These are phyloP conservation scores for Euschistus heros DNA, from an alignment of 1,140 invertebrate species.

Conservation along the genomic window DNA sequence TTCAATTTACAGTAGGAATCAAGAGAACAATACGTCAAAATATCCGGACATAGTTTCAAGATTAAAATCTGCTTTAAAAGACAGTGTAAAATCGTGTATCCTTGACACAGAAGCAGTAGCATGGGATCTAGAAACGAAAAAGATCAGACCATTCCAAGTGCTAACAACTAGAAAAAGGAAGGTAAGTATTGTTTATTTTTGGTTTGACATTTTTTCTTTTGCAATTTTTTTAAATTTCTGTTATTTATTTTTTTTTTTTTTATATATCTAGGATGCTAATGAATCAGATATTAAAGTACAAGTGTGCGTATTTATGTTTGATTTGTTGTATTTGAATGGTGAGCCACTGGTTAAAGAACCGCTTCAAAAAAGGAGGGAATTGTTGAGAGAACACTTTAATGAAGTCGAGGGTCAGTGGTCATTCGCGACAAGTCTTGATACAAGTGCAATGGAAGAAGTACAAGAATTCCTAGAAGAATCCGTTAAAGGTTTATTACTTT, in stretches of 20 bases:
- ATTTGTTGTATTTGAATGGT: conserved; percentile 91
- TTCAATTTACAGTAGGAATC: conserved; percentile 89
- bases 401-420: conserved; percentile 74
- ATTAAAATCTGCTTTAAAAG: conserved; percentile 48
- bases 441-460: conserved; percentile 81
- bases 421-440: conserved; percentile 78
- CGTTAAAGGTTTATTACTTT: conserved; percentile 70
- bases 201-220: conserved; percentile 13
- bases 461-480: conserved; percentile 90
- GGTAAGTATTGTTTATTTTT: conserved; percentile 37
- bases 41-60: conserved; percentile 91
- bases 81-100: conserved; percentile 70
- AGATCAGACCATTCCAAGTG: conserved; percentile 95
- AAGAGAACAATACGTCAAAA: conserved; percentile 95
- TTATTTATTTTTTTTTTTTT: conserved; percentile 17
- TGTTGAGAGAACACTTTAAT: conserved; percentile 65
- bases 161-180: conserved; percentile 93
- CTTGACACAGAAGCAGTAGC: conserved; percentile 96
- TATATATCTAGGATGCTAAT: conserved; percentile 59
- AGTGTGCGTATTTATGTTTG: conserved; percentile 97
- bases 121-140: conserved; percentile 80
- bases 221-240: conserved; percentile 15
- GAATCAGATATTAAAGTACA: conserved; percentile 89
- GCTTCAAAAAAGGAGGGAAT: conserved; percentile 60
- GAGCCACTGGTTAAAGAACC: conserved; percentile 70